Percentiles rank a stretch among this genome's conserved stretches.
phyloP scores from a whole-genome alignment of 2,113 vertebrate genomes.

The Myotis lucifugus region DNA sequence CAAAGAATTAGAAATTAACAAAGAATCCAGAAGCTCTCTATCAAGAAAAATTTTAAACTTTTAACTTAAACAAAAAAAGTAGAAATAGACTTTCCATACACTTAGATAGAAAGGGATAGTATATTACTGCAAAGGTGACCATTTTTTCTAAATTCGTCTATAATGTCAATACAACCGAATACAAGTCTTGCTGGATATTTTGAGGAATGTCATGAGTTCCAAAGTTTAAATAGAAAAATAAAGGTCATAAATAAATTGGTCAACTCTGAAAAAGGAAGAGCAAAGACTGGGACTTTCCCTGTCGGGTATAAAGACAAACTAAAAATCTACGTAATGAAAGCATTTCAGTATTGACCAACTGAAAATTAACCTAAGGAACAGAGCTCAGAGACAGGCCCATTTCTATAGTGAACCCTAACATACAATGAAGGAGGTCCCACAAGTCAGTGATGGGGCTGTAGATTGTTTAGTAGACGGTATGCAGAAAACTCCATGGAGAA shows the following conservation, averaged over 20 bases:
- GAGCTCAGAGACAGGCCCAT: background rate
- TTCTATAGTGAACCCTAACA: background rate
- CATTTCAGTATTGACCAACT: background rate
- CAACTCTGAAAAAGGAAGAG: background rate
- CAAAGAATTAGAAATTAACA: background rate
- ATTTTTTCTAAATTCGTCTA: background rate
- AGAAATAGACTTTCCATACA: background rate
- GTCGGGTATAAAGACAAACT: background rate
- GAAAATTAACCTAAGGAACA: background rate
- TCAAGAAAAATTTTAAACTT: background rate
- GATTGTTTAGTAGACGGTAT: background rate
- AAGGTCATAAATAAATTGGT: background rate
- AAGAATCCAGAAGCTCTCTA: background rate
- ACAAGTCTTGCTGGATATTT: background rate
- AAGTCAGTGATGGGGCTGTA: background rate
- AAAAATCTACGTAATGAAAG: background rate
- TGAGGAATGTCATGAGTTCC: background rate
- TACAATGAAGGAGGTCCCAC: background rate
- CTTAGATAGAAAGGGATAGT: background rate
- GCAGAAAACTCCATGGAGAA: background rate
- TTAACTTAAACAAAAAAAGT: background rate
- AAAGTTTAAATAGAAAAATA: background rate
- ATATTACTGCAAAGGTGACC: background rate
- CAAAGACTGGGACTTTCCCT: background rate
- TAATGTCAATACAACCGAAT: background rate